These are phyloP conservation scores for Aphidius colemani DNA, from an alignment of 2,888 invertebrate genomes.

Conservation along the genomic window DNA sequence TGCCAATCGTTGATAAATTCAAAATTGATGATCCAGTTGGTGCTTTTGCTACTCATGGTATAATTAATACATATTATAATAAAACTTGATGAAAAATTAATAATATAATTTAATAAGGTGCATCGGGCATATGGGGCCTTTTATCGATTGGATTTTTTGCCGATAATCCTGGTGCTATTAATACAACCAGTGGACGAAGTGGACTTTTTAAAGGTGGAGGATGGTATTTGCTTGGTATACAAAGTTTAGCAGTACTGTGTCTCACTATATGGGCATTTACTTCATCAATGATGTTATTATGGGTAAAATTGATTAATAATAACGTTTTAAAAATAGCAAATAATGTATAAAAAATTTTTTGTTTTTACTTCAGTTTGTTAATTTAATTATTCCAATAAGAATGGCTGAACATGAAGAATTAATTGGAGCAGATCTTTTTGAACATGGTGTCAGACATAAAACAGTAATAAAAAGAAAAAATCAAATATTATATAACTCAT, in stretches of 20 bases:
- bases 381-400: slow-evolving; percentile 79
- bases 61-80: not conserved
- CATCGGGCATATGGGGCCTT: slow-evolving; percentile 70
- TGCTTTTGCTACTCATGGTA: slow-evolving; percentile 86
- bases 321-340: not conserved
- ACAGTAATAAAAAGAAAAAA: slow-evolving; percentile 60
- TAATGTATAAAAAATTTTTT: slow-evolving; percentile 8
- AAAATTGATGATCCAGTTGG: slow-evolving; percentile 91
- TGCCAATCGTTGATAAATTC: slow-evolving; percentile 77
- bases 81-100: not conserved
- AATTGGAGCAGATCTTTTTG: slow-evolving; percentile 86
- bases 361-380: slow-evolving; percentile 62
- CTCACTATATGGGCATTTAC: slow-evolving; percentile 75
- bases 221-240: slow-evolving; percentile 85
- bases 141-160: slow-evolving; percentile 89
- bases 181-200: slow-evolving; percentile 77
- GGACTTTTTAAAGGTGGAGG: slow-evolving; percentile 85
- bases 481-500: not conserved
- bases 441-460: slow-evolving; percentile 80
- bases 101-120: slow-evolving; percentile 42
- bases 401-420: slow-evolving; percentile 86
- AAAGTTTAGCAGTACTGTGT: slow-evolving; percentile 74
- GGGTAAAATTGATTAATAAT: slow-evolving; percentile 60
- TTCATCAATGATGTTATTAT: slow-evolving; percentile 75
- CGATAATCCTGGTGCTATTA: slow-evolving; percentile 79